Percentiles rank a stretch among this genome's conserved stretches.
phyloP scores from a whole-genome alignment of 2,888 invertebrate genomes.

The Uloborus plumipes region DNA sequence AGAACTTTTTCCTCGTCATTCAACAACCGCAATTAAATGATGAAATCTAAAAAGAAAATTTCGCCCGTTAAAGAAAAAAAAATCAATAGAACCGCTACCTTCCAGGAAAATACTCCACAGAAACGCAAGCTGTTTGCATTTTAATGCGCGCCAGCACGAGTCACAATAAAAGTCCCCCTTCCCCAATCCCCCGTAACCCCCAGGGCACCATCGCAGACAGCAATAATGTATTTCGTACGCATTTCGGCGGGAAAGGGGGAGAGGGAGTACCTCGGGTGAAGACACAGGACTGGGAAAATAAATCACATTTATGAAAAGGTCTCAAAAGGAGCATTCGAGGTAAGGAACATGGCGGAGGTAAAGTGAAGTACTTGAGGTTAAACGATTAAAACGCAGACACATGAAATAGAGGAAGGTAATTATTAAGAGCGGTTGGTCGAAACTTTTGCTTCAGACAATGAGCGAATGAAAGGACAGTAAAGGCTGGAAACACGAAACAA shows the following conservation, averaged over 20 bases:
- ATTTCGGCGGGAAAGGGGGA: neutral
- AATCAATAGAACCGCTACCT: too few species aligned
- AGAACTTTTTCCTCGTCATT: too few species aligned
- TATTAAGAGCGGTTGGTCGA: neutral
- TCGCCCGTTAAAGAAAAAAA: too few species aligned
- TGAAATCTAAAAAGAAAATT: too few species aligned
- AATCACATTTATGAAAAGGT: slow-evolving; percentile 8
- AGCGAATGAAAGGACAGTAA: too few species aligned
- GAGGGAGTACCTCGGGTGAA: neutral
- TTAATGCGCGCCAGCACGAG: neutral
- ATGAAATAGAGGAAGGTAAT: neutral
- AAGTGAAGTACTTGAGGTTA: neutral
- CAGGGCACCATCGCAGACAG: neutral
- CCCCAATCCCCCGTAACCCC: slow-evolving; percentile 3
- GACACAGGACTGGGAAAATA: neutral
- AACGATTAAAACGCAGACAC: neutral
- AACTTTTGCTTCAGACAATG: too few species aligned
- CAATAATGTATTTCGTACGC: neutral
- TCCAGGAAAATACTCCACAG: too few species aligned
- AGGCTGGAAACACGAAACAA: too few species aligned
- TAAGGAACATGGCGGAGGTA: neutral
- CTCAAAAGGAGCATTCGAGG: too few species aligned
- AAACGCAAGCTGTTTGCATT: neutral
- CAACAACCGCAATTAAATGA: too few species aligned
- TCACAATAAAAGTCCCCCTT: too few species aligned